A percentile compares a stretch with the other conserved stretches of the same genome.
Conservation (phyloP, 2,113 vertebrate species). For the Neogale vison region DNA sequence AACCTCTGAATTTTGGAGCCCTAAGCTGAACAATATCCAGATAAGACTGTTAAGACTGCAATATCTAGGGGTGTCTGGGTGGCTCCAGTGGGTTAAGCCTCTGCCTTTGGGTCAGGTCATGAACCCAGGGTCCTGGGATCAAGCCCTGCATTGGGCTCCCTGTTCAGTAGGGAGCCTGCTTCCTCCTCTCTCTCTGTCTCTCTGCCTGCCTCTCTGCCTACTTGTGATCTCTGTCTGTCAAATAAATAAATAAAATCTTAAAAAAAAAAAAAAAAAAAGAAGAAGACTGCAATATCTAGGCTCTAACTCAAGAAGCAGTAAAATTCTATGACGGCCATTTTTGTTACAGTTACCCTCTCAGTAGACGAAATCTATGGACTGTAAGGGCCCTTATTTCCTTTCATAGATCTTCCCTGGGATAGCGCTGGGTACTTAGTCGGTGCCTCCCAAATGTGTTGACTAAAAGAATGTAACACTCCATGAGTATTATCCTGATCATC, state of each 20-base stretch:
- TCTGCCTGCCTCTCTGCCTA: no score
- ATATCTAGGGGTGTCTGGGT: no score
- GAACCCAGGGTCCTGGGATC: no score
- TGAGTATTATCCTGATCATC: not conserved
- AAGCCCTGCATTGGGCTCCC: no score
- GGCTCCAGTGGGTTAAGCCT: no score
- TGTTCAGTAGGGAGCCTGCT: no score
- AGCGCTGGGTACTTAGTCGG: not conserved
- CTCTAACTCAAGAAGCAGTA: not conserved
- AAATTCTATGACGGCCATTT: not conserved
- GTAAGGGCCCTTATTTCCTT: not conserved
- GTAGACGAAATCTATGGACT: not conserved
- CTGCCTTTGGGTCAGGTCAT: no score
- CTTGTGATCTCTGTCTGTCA: no score
- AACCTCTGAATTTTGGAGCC: slow-evolving; percentile 19
- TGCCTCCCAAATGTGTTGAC: not conserved
- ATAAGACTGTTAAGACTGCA: not conserved
- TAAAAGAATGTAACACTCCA: not conserved
- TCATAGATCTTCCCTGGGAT: not conserved
- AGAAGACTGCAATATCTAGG: no score
- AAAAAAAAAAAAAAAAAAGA: no score
- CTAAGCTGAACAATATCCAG: not conserved
- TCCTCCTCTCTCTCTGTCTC: no score
- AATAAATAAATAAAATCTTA: no score
- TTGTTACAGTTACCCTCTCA: not conserved